Evolutionary conservation across 1,140 invertebrate genomes (phyloP).

Genomic region (Pantala flavescens): DNA sequence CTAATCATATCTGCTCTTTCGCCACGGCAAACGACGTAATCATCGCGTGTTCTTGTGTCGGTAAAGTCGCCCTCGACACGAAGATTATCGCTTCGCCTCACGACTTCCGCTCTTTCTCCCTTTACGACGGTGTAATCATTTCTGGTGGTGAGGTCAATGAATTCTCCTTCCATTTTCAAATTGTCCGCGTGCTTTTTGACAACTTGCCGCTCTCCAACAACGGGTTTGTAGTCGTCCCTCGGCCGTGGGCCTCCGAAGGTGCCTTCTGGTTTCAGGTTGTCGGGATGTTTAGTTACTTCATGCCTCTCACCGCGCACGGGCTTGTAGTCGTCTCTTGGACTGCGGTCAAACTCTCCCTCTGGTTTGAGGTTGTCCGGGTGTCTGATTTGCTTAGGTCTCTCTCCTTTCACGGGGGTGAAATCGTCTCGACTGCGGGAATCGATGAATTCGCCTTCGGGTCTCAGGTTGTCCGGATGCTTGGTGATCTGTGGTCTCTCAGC

Average conservation of each 20-base stretch:
- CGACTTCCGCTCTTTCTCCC: constrained; percentile 30
- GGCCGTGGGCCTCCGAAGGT: constrained; percentile 31
- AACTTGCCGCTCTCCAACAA: constrained; percentile 46
- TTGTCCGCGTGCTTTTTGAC: constrained; percentile 31
- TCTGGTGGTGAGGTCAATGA: constrained; percentile 23
- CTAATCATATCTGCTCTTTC: constrained; percentile 22
- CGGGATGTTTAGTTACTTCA: constrained; percentile 35
- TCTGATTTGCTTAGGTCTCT: background rate
- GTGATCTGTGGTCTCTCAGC: constrained; percentile 50
- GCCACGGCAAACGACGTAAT: constrained; percentile 29
- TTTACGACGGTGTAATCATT: constrained; percentile 24
- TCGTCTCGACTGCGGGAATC: constrained; percentile 13
- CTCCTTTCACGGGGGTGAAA: constrained; percentile 21
- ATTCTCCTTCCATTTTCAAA: constrained; percentile 33
- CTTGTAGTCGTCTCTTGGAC: constrained; percentile 44
- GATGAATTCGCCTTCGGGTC: constrained; percentile 44
- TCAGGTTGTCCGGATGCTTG: constrained; percentile 38
- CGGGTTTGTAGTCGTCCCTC: constrained; percentile 28
- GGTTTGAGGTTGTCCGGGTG: constrained; percentile 32
- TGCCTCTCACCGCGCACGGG: constrained; percentile 31
- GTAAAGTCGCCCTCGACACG: constrained; percentile 50
- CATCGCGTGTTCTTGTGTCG: constrained; percentile 33
- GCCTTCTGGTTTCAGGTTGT: constrained; percentile 43
- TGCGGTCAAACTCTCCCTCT: constrained; percentile 43
- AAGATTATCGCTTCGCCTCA: constrained; percentile 53